These are phyloP conservation scores for Chelon labrosus DNA, from an alignment of 2,797 vertebrate species.

Conservation along the genomic window DNA sequence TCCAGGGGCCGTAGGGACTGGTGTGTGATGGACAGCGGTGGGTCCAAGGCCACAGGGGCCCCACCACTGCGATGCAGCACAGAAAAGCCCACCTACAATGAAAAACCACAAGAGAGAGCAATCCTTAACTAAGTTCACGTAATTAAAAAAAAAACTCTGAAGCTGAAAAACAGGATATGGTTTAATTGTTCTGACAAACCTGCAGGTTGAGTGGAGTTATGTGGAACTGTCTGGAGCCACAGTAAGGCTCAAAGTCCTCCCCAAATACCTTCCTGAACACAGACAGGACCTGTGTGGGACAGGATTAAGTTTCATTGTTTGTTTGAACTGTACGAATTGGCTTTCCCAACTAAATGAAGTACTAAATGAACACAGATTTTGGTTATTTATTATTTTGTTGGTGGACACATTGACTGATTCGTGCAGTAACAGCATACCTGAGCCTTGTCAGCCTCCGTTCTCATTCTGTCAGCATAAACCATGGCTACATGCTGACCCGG, in stretches of 20 bases:
- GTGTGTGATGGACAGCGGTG: slow-evolving; percentile 90
- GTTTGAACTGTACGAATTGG: no score
- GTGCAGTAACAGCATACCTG: slow-evolving; percentile 78
- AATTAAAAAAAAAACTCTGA: neutral
- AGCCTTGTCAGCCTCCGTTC: slow-evolving; percentile 90
- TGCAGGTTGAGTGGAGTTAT: slow-evolving; percentile 94
- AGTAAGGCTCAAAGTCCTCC: slow-evolving; percentile 86
- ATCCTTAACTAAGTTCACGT: neutral
- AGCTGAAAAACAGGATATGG: neutral
- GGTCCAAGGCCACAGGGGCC: slow-evolving; percentile 80
- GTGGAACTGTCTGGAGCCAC: slow-evolving; percentile 90
- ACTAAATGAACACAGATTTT: no score
- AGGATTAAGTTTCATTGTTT: neutral
- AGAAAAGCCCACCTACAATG: slow-evolving; percentile 91
- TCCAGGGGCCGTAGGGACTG: slow-evolving; percentile 92
- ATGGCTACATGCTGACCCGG: slow-evolving; percentile 94
- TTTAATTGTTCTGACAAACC: slow-evolving; percentile 76
- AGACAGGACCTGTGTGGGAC: slow-evolving; percentile 86
- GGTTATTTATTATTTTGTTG: no score
- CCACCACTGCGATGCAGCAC: slow-evolving; percentile 90
- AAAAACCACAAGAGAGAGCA: neutral
- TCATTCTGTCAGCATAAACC: slow-evolving; percentile 95
- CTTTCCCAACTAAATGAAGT: no score
- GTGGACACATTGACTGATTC: no score
- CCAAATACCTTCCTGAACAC: slow-evolving; percentile 92